These are phyloP conservation scores for Myotis lucifugus DNA, from an alignment of 2,113 vertebrate genomes.

Conservation along the genomic window DNA sequence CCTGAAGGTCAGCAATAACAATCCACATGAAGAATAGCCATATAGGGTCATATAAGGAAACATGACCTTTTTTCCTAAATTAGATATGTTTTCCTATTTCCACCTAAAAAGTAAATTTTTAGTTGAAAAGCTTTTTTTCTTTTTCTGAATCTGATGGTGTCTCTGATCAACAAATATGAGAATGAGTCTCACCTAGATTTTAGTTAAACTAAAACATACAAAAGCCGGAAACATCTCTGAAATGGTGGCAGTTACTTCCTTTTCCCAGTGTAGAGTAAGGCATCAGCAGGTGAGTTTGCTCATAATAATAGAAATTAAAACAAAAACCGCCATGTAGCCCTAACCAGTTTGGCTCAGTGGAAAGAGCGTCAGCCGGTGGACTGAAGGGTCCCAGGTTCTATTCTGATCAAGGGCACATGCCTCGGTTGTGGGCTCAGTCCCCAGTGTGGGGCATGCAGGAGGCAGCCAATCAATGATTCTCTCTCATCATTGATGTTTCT, in stretches of 20 bases:
- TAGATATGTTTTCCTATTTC: not conserved
- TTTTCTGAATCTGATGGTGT: not conserved
- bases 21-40: not conserved
- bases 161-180: slow-evolving; percentile 21
- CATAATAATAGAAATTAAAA: slow-evolving; percentile 1
- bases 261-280: not conserved
- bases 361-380: too few species aligned
- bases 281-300: slow-evolving; percentile 34
- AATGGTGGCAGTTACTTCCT: not conserved
- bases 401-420: too few species aligned
- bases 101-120: slow-evolving; percentile 1
- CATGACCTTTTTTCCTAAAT: not conserved
- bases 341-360: not conserved
- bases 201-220: slow-evolving; percentile 30
- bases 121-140: slow-evolving; percentile 22
- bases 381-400: too few species aligned
- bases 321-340: not conserved
- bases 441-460: too few species aligned
- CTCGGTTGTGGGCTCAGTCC: too few species aligned
- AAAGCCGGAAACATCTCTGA: not conserved
- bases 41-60: not conserved
- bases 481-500: too few species aligned
- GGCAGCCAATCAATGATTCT: too few species aligned
- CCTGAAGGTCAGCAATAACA: not conserved
- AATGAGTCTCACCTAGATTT: slow-evolving; percentile 24